Base-by-base conservation (phyloP, 2,797 vertebrate species). In the Dendrocincla fuliginosa region DNA sequence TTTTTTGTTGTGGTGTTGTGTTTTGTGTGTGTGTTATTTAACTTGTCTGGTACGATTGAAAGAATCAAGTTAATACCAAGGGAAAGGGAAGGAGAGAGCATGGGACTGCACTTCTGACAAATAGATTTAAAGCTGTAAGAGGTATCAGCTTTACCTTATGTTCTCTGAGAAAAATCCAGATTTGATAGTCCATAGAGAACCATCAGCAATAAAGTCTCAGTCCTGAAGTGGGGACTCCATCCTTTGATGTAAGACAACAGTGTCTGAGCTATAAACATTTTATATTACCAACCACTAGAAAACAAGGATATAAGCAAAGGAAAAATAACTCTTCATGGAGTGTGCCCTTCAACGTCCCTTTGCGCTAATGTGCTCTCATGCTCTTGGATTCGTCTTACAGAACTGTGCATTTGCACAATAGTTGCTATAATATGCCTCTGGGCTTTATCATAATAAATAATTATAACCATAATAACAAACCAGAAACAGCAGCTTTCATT, bases 101-200 rank as follows among this genome's bases (percentile, higher is more conserved):
- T 32, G 20, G 18, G 30, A 17, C 16, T 56, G 24, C 22, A 55
- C 3, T 86, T 65, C 70, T 60, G 39, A 24, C 4, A 77, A 63
- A 49, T 2, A 65, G 16, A 18, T 80, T 42, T 88, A 63, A 90
- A 93, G 5, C 22, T 90, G 10, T 52, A 32, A 70, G 44, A 32
- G 4, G 2, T 39, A 74, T 33, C 19, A 77, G 32, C 23, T 69
- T 73, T 46, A 39, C 0, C 0, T 5, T 50, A 5, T 11, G 22
- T 32, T 90, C 18, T 80, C 39, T 50, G 52, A 88, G 42, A 46
- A 79, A 81, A 87, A 79, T 18, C 1, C 10, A 30, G 8, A 28
- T 81, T 77, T 80, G 4, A 44, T 14, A 49, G 19, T 50, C 25
- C 16, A 9, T 61, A 56, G 3, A 75, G 25, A 71, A 49, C 10